These are phyloP conservation scores for Petrocephalus schoutedeni DNA, from an alignment of 2,797 vertebrate genomes.

Conservation along the genomic window DNA sequence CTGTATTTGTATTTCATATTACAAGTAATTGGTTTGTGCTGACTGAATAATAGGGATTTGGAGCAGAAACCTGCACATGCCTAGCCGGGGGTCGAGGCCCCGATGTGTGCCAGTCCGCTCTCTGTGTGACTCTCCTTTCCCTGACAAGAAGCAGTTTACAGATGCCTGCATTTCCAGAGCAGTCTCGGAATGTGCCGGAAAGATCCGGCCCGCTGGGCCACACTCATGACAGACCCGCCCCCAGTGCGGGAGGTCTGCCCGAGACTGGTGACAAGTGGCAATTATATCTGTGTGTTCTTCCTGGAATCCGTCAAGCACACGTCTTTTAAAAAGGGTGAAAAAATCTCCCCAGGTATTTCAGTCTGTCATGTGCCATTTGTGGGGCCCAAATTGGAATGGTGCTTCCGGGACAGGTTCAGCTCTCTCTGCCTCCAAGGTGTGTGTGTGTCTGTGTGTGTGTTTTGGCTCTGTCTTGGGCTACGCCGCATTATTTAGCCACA, in stretches of 20 bases:
- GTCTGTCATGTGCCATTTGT: slow-evolving; percentile 68
- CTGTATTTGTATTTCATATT: not conserved
- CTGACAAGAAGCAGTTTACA: slow-evolving; percentile 37
- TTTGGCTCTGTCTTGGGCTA: not conserved
- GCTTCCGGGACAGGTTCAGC: slow-evolving; percentile 67
- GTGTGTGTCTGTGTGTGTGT: not conserved
- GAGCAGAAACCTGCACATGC: not conserved
- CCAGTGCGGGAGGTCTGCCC: slow-evolving; percentile 61
- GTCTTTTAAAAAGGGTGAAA: slow-evolving; percentile 63
- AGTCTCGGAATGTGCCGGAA: slow-evolving; percentile 27
- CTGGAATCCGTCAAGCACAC: slow-evolving; percentile 78
- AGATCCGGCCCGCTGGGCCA: slow-evolving; percentile 48
- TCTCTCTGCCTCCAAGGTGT: slow-evolving; percentile 7
- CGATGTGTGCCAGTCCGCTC: not conserved
- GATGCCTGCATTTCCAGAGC: slow-evolving; percentile 66
- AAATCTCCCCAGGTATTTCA: slow-evolving; percentile 76
- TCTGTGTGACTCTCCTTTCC: not conserved
- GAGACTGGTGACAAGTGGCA: slow-evolving; percentile 78
- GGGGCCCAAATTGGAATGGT: slow-evolving; percentile 76
- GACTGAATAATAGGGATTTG: not conserved
- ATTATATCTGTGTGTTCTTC: slow-evolving; percentile 83
- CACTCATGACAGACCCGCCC: slow-evolving; percentile 42
- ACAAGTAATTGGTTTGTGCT: not conserved
- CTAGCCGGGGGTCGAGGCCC: not conserved
- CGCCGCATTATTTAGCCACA: slow-evolving; percentile 17